Evolutionary conservation across 2,888 invertebrate genomes (phyloP), one percentile per base, ranked within the genome.

Genomic region (Papilio elwesi): DNA sequence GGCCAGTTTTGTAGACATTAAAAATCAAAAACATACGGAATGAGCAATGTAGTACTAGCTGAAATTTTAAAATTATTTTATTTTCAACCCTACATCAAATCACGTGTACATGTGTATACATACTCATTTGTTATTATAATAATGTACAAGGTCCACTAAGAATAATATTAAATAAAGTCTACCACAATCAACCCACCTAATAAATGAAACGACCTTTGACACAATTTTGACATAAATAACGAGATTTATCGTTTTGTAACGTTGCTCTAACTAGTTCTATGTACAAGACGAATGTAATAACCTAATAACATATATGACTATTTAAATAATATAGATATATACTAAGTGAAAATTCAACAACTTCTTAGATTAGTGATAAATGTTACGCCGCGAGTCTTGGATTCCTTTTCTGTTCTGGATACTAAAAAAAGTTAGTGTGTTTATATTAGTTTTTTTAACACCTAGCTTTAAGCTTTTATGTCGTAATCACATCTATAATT

Each of bases 171-270:
- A 57, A 57, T 10, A 57, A 12, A 57, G 36, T 11, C 1, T 57
- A 36, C 15, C 53, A 26, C 26, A 26, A 57, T 57, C 26, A 57
- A 26, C 57, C 36, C 57, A 26, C 26, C 26, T 26, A 26, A 26
- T 26, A 48, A 64, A 7, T 16, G 16, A 15, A 48, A 62, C 6
- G 62, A 64, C 13, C 64, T 64, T 49, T 64, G 64, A 64, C 64
- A 48, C 6, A 48, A 64, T 48, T 57, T 36, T 57, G 36, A 57
- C 57, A 36, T 36, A 57, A 36, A 55, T 26, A 55, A 26, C 11
- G 12, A 48, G 47, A 9, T 43, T n/a, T 10, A 16, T 26, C 16
- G 16, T 49, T 64, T 48, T 64, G 48, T 47, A 48, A 47, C 6
- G 16, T 64, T 64, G 26, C 26, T 15, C 47, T 26, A 6, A 43